phyloP scores from a whole-genome alignment of 2,797 vertebrate genomes.

The Sardinella longiceps region DNA sequence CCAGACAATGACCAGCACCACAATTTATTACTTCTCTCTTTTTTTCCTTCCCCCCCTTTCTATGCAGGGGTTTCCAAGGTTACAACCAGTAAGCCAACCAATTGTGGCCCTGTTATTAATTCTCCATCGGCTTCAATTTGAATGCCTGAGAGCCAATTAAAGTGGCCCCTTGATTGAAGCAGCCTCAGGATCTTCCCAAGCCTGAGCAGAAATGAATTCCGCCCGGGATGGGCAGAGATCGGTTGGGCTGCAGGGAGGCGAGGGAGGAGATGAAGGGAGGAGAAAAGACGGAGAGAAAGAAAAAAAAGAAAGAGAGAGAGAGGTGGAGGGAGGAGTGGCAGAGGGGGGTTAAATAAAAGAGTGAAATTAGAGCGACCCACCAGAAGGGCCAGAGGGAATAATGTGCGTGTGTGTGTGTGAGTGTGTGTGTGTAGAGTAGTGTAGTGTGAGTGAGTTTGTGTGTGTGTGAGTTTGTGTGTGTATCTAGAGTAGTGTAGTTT shows the following conservation, averaged over 20 bases:
- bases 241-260: conserved; percentile 5
- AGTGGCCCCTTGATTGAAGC: conserved; percentile 71
- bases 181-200: conserved; percentile 68
- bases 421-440: neutral
- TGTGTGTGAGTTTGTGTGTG: neutral
- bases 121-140: conserved; percentile 75
- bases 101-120: conserved; percentile 73
- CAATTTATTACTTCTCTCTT: conserved; percentile 38
- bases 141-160: conserved; percentile 78
- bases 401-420: conserved; percentile 1
- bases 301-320: neutral
- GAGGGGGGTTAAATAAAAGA: conserved; percentile 70
- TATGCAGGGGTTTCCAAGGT: conserved; percentile 60
- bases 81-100: conserved; percentile 65
- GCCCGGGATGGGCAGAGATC: conserved; percentile 37
- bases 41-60: neutral
- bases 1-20: conserved; percentile 42
- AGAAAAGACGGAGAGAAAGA: neutral
- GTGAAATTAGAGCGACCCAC: conserved; percentile 63
- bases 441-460: neutral
- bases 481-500: too few relatives aligned
- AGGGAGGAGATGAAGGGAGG: conserved; percentile 29
- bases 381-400: conserved; percentile 55
- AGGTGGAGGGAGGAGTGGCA: conserved; percentile 40
- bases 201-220: conserved; percentile 58